These are phyloP conservation scores for Argopecten irradians DNA, from an alignment of 1,140 invertebrate species.

Conservation along the genomic window DNA sequence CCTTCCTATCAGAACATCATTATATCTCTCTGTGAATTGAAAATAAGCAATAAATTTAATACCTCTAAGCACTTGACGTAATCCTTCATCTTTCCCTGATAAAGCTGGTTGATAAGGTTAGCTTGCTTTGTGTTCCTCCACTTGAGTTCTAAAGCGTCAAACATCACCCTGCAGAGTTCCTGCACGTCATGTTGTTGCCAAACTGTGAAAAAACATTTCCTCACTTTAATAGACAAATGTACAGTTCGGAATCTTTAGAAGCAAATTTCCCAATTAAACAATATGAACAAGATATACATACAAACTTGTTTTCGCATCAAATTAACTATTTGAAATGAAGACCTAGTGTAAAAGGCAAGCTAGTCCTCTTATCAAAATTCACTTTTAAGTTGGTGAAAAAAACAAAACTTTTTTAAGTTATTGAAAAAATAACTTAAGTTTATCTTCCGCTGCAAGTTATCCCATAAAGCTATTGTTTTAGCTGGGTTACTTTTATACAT, in stretches of 20 bases:
- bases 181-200: conserved; percentile 97
- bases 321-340: too few species aligned
- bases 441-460: neutral
- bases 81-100: conserved; percentile 91
- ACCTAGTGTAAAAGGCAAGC: too few species aligned
- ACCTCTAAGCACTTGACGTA: conserved; percentile 92
- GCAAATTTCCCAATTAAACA: too few species aligned
- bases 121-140: conserved; percentile 91
- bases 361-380: too few species aligned
- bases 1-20: too few species aligned
- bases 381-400: too few species aligned
- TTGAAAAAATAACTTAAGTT: neutral
- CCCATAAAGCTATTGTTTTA: neutral
- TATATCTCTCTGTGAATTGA: neutral
- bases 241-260: too few species aligned
- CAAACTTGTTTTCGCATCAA: too few species aligned
- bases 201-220: conserved; percentile 76
- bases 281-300: too few species aligned
- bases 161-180: conserved; percentile 93
- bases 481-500: neutral
- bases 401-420: neutral
- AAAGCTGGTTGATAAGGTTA: conserved; percentile 88
- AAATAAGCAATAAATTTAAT: conserved; percentile 29
- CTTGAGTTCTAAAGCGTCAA: conserved; percentile 91
- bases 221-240: too few species aligned